Base-by-base conservation (phyloP, 2,797 vertebrate species). In the Synaphobranchus kaupii region DNA sequence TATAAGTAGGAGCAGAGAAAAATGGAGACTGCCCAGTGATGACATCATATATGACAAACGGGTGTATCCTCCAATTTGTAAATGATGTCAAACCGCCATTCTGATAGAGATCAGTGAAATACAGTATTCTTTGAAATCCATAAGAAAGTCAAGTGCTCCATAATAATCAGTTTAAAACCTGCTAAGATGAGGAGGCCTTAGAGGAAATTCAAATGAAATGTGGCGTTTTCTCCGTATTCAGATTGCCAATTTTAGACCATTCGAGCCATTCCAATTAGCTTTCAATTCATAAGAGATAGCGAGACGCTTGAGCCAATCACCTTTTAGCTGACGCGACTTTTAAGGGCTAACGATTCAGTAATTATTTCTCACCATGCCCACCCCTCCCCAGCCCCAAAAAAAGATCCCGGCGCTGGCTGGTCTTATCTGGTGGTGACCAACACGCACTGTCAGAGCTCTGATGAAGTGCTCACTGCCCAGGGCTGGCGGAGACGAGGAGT, bases 381-480 rank as follows among this genome's bases (percentile, higher is more conserved):
- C 73, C 31, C 28, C 81, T 22, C 48, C 81, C 8, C 47, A 0
- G 47, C 20, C 10, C 63, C 25, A 82, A 85, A 54, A 47, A 3
- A 82, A 78, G 39, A 56, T n/a, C 84, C 54, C 73, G n/a, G 4
- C 34, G 13, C 15, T 76, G 34, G 63, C 31, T 58, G n/a, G n/a
- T n/a, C n/a, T 87, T 89, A 73, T 87, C 78, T 78, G 82, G 44
- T 44, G 83, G 76, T 39, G 68, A 68, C 76, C 28, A 34, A 58
- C 73, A 86, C 39, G 76, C 48, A 4, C 73, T 85, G 85, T 86
- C 76, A 83, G 15, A 44, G 84, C 54, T 87, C 31, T 52, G 63
- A 88, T 88, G 48, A 90, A 89, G 86, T 47, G 58, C 52, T 83
- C 31, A 15, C 83, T 39, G 56, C 66, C 39, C 82, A 84, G 68